These are phyloP conservation scores for Caenorhabditis plicata DNA, from an alignment of 2,888 invertebrate species.

Conservation along the genomic window DNA sequence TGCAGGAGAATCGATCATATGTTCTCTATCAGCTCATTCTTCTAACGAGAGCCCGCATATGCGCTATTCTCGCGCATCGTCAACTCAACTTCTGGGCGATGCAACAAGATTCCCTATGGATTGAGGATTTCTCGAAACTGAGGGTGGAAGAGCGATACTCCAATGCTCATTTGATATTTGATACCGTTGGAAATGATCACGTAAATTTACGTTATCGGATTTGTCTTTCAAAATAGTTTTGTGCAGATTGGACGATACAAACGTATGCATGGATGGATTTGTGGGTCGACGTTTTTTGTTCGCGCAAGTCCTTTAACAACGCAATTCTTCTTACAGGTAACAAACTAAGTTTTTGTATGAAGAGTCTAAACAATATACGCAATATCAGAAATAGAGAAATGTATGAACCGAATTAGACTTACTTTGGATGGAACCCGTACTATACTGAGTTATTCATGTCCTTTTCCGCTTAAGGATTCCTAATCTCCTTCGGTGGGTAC, in stretches of 20 bases:
- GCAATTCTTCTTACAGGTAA: conserved; percentile 36
- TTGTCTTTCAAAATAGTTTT: not conserved
- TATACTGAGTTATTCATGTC: too few relatives aligned
- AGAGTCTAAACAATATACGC: too few relatives aligned
- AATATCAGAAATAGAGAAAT: too few relatives aligned
- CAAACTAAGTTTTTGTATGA: too few relatives aligned
- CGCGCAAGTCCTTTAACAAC: conserved; percentile 28
- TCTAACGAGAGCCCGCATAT: conserved; percentile 29
- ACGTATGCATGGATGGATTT: conserved; percentile 48
- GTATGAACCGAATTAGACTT: too few relatives aligned
- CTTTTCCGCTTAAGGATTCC: too few relatives aligned
- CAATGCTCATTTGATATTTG: conserved; percentile 34
- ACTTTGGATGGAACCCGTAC: too few relatives aligned
- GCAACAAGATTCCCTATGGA: conserved; percentile 50
- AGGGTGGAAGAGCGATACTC: conserved; percentile 32
- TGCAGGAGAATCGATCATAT: conserved; percentile 39
- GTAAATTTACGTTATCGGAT: conserved; percentile 5
- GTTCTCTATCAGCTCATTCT: conserved; percentile 43
- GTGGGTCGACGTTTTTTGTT: conserved; percentile 47
- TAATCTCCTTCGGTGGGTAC: too few relatives aligned
- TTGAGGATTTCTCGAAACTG: conserved; percentile 38
- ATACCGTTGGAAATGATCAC: conserved; percentile 46
- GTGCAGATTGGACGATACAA: conserved; percentile 34
- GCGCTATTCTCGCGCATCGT: conserved; percentile 28
- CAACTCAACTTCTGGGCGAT: conserved; percentile 45